Evolutionary conservation across 1,140 invertebrate genomes (phyloP).

Genomic region (Holcopasites calliopsidis): DNA sequence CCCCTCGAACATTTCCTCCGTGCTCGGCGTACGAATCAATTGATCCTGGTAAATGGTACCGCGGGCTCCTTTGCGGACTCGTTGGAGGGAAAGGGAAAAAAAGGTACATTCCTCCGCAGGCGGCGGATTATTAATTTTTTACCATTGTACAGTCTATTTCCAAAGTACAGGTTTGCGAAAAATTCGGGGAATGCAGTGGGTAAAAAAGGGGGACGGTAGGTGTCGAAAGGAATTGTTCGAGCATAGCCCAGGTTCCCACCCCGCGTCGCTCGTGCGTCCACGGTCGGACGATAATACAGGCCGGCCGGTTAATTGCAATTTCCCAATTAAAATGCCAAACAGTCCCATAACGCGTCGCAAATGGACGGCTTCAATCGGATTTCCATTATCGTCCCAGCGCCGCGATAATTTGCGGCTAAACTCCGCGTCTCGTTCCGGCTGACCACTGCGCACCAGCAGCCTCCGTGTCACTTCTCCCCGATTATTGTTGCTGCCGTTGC

Average conservation of each 20-base stretch:
- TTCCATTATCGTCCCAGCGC: constrained; percentile 70
- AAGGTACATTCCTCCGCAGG: too few relatives aligned
- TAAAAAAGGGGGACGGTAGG: too few relatives aligned
- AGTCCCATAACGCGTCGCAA: constrained; percentile 60
- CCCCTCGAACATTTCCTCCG: constrained; percentile 4
- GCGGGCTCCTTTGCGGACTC: background rate
- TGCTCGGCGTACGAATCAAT: constrained; percentile 3
- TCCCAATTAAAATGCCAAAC: constrained; percentile 73
- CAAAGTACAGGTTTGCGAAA: too few relatives aligned
- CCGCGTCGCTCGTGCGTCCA: background rate
- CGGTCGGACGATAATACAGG: constrained; percentile 45
- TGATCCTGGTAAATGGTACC: background rate
- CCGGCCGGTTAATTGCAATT: constrained; percentile 70
- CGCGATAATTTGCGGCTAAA: constrained; percentile 72
- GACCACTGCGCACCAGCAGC: constrained; percentile 10
- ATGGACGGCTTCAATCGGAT: constrained; percentile 71
- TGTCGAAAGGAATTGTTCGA: background rate
- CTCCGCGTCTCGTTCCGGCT: constrained; percentile 52
- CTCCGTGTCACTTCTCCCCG: background rate
- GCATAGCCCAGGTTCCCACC: too few relatives aligned
- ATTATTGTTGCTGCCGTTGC: constrained; percentile 53
- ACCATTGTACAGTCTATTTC: too few relatives aligned
- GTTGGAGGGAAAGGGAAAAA: too few relatives aligned
- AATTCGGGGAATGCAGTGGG: too few relatives aligned
- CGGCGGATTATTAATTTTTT: too few relatives aligned